phyloP scores from a whole-genome alignment of 2,797 vertebrate genomes.

The Florisuga fusca region DNA sequence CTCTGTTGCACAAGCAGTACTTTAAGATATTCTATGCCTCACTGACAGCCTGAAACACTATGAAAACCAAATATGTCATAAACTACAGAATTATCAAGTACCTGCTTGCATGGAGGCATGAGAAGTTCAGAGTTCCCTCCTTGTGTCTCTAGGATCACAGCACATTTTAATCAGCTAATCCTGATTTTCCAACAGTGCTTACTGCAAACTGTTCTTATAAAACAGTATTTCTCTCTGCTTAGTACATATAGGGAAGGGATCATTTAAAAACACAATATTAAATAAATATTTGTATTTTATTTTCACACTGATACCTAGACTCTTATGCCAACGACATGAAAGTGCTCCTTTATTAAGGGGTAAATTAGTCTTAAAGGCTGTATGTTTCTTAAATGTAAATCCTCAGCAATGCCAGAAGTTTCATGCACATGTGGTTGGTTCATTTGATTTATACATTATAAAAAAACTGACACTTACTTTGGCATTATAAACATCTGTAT shows the following conservation, averaged over 20 bases:
- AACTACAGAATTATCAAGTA: background rate
- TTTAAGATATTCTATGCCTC: background rate
- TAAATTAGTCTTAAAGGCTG: background rate
- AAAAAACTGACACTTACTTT: slow-evolving; percentile 80
- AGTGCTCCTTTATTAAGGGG: background rate
- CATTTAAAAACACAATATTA: background rate
- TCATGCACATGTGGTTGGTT: background rate
- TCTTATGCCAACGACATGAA: background rate
- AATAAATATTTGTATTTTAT: background rate
- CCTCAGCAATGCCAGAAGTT: background rate
- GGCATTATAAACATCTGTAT: slow-evolving; percentile 88
- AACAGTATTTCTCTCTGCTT: background rate
- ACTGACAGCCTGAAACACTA: background rate
- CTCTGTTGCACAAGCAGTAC: background rate
- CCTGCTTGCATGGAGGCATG: background rate
- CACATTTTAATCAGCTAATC: background rate
- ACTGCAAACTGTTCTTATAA: background rate
- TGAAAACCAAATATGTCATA: background rate
- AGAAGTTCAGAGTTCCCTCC: background rate
- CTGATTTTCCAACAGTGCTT: background rate
- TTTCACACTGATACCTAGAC: background rate
- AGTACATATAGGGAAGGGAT: too few relatives aligned
- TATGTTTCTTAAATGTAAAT: background rate
- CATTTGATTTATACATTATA: background rate
- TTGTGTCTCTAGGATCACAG: background rate